Evolutionary conservation across 2,888 invertebrate genomes (phyloP), one percentile per base, ranked within the genome.

Genomic region (Epinotia nisella): DNA sequence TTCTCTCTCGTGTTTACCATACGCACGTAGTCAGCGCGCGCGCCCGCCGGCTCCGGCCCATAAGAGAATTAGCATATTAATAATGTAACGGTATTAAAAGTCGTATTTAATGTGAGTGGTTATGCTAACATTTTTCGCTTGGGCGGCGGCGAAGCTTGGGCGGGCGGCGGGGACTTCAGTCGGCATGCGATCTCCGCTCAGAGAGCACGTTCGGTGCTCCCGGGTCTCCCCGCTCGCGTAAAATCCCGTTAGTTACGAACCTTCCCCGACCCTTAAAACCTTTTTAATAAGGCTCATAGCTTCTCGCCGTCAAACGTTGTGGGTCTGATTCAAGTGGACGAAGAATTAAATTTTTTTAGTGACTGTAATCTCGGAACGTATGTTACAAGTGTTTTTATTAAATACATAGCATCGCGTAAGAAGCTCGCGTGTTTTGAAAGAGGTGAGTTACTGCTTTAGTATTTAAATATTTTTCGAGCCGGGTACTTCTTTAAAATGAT

Each of bases 81-180:
- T 82, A 81, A 83, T 84, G 80, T 77, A 83, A 81, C 76, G 77
- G 75, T 82, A 82, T 84, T 82, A 85, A 84, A 84, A 84, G 78
- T 83, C 77, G 65, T 71, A 70, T 75, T 66, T 76, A 74, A 76
- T 78, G 76, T 76, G 80, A 79, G 78, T 81, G 80, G 80, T 82
- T 83, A 80, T 82, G 82, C 81, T 85, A 86, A 85, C 80, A 82
- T 82, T 82, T 85, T 85, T 84, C 81, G 81, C 83, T 89, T 87
- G 91, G 91, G 92, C 92, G 92, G 87, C 82, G 84, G 82, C 62
- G 81, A 79, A 77, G 81, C 82, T 87, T 82, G 89, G 91, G 90
- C 90, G 90, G 91, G 90, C 90, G 90, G 89, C 81, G 86, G 84
- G 85, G 83, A 78, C 77, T 75, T 81, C 88, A 92, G 91, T 92